Conservation (phyloP, 2,113 vertebrate species). For the Pelecanoides urinatrix region DNA sequence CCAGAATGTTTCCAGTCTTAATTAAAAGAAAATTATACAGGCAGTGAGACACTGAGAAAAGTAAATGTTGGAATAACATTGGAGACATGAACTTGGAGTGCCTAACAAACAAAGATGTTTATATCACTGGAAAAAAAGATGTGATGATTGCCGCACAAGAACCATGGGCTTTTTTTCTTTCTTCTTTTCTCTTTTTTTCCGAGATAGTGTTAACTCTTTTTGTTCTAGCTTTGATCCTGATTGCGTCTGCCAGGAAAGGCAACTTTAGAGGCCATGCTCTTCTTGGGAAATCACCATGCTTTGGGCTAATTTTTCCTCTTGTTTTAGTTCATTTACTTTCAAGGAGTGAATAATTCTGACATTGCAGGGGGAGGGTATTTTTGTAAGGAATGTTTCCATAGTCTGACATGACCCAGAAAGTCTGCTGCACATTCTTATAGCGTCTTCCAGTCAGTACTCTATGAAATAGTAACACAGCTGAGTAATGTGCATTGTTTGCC, state of each 20-base stretch:
- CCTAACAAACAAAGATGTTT: constrained; percentile 51
- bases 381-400: constrained; percentile 45
- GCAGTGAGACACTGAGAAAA: constrained; percentile 56
- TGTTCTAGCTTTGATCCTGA: constrained; percentile 52
- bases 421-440: constrained; percentile 55
- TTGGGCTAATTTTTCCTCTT: constrained; percentile 32
- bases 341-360: constrained; percentile 30
- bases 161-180: constrained; percentile 40
- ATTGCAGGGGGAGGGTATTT: constrained; percentile 48
- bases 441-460: constrained; percentile 58
- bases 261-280: constrained; percentile 6
- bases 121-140: constrained; percentile 48
- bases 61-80: constrained; percentile 47
- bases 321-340: constrained; percentile 41
- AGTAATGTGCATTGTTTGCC: constrained; percentile 42
- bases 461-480: constrained; percentile 33
- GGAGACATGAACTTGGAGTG: constrained; percentile 52
- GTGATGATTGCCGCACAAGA: constrained; percentile 54
- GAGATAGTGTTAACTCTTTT: constrained; percentile 22
- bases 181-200: neutral
- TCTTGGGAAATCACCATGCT: constrained; percentile 52
- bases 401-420: constrained; percentile 44
- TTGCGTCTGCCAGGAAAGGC: neutral
- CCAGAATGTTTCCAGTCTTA: constrained; percentile 61
- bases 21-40: constrained; percentile 45